phyloP scores from a whole-genome alignment of 2,888 invertebrate genomes.

The Luffia ferchaultella region DNA sequence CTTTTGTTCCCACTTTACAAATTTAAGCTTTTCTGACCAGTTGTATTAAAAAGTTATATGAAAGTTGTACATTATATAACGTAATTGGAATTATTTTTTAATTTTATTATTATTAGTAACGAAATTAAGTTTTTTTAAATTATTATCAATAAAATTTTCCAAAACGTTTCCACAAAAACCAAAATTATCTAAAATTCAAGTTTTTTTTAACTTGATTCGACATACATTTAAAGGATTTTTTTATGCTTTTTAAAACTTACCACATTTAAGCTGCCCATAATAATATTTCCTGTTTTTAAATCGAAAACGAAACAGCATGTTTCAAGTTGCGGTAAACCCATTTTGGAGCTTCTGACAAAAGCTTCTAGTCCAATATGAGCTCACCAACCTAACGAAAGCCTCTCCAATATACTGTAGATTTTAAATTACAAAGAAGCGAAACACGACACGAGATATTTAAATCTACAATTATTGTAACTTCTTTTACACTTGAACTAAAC shows the following conservation, averaged over 20 bases:
- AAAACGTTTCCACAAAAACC: not conserved
- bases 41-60: too few species aligned
- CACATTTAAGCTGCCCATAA: slow-evolving; percentile 35
- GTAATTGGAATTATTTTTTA: not conserved
- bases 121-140: not conserved
- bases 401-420: not conserved
- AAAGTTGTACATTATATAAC: not conserved
- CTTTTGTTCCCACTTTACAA: too few species aligned
- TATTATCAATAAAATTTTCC: not conserved
- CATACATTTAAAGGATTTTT: not conserved
- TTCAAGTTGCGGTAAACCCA: slow-evolving; percentile 33
- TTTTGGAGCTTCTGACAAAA: slow-evolving; percentile 13
- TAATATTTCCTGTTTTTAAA: slow-evolving; percentile 38
- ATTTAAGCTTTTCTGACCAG: too few species aligned
- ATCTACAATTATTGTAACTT: not conserved
- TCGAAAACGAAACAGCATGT: slow-evolving; percentile 36
- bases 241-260: slow-evolving; percentile 7
- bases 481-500: not conserved
- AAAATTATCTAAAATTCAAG: not conserved
- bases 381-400: not conserved
- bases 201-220: not conserved
- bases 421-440: not conserved
- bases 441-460: not conserved
- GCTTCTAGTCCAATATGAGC: not conserved
- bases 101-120: not conserved